phyloP scores from a whole-genome alignment of 2,797 vertebrate species.

The Rhabdomys pumilio region DNA sequence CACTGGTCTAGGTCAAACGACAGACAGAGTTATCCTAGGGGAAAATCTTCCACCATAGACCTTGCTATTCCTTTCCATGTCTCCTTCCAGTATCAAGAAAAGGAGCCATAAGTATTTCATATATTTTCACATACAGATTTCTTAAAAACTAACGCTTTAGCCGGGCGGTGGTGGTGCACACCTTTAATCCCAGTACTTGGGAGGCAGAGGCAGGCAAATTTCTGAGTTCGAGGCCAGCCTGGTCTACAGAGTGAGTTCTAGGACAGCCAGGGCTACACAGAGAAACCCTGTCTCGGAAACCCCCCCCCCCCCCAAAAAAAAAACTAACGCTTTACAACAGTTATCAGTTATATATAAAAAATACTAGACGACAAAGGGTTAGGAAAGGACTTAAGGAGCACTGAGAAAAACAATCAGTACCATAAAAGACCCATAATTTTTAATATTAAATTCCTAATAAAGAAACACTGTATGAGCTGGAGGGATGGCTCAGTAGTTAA shows the following conservation, averaged over 20 bases:
- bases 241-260: no score
- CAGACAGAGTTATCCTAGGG: neutral
- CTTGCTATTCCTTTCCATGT: neutral
- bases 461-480: neutral
- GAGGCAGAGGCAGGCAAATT: no score
- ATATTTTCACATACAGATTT: neutral
- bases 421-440: neutral
- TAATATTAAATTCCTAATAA: conserved; percentile 41
- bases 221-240: no score
- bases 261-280: no score
- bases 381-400: conserved; percentile 21
- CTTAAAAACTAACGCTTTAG: conserved; percentile 22
- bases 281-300: no score
- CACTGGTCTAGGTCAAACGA: neutral
- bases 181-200: no score
- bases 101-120: neutral
- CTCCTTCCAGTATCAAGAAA: neutral
- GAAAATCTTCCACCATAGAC: conserved; percentile 35
- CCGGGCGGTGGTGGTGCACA: no score
- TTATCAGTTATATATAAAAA: conserved; percentile 41
- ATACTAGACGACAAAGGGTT: neutral
- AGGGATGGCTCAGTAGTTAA: neutral
- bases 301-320: neutral
- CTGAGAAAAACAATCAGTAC: conserved; percentile 60
- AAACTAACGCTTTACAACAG: conserved; percentile 38